Evolutionary conservation across 2,888 invertebrate genomes (phyloP), one percentile per base, ranked within the genome.

Genomic region (Drosophila paracracens): DNA sequence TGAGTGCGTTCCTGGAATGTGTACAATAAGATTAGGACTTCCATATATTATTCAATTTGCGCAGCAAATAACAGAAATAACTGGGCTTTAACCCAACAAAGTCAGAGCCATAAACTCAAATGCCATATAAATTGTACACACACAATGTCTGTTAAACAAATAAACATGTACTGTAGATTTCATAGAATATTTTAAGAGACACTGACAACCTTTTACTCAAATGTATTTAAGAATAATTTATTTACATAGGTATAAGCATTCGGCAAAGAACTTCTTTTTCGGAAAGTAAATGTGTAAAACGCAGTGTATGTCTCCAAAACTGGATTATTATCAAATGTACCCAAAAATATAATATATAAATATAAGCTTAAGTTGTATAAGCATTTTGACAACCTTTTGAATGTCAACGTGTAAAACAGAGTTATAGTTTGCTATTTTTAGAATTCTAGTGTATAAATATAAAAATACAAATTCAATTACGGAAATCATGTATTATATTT

Each of bases 11-110:
- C 52, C 61, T 70, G 57, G 70, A 75, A 72, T 74, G 70, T 59
- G 70, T 43, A 59, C 56, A 72, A 72, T 71, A 70, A 70, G 69
- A 80, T 81, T 74, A 79, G 71, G 64, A 51, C 35, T 57, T 29
- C 56, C 72, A 79, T 75, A 74, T 62, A 70, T 83, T 83, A 88
- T 89, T 87, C 80, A 89, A 85, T 87, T 87, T 85, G 58, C 70
- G 46, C 70, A 66, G 46, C 61, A 63, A 67, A 57, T 27, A 59
- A 61, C 51, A 59, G 27, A 57, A 68, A 53, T 53, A 48, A 63
- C 50, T 54, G 21, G 38, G 54, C 18, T 43, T 48, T 67, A 54
- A 46, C 71, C 52, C 16, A 54, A 58, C 65, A 50, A 65, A 56
- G 43, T 53, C 52, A 16, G 43, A 4, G 27, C n/a, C 33, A 10